phyloP scores from a whole-genome alignment of 2,797 vertebrate genomes.

The Notoglanidium macrostoma region DNA sequence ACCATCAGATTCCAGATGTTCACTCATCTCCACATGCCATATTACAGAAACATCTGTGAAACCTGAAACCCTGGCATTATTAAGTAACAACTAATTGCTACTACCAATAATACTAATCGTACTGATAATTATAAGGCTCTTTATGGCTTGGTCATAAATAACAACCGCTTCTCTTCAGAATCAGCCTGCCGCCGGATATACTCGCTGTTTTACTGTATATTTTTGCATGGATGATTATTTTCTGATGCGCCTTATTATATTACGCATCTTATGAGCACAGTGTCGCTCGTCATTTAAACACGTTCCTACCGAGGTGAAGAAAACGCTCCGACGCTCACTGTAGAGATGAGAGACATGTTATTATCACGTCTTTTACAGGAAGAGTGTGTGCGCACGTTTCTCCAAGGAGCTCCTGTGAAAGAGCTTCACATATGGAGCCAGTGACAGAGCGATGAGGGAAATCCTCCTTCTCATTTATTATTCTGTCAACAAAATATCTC shows the following conservation, averaged over 20 bases:
- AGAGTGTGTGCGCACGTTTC: neutral
- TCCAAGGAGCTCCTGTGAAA: neutral
- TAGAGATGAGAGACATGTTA: neutral
- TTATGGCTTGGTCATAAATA: neutral
- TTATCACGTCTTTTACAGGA: neutral
- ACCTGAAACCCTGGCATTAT: neutral
- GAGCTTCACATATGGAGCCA: neutral
- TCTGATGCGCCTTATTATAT: neutral
- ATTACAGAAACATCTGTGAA: constrained; percentile 12
- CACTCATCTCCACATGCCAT: neutral
- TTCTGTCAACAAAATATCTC: constrained; percentile 20
- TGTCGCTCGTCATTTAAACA: neutral
- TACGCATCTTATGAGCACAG: neutral
- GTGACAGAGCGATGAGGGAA: constrained; percentile 16
- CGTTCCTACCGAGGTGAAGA: neutral
- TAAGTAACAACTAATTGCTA: neutral
- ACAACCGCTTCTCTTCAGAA: neutral
- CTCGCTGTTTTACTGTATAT: neutral
- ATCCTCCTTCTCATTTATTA: constrained; percentile 8
- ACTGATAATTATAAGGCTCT: neutral
- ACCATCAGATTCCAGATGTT: constrained; percentile 31
- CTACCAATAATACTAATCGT: neutral
- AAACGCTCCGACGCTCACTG: neutral
- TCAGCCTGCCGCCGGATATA: no score
- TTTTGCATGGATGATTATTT: neutral